Evolutionary conservation across 1,140 invertebrate species (phyloP).

Genomic region (Caenorhabditis elegans): WBcel235 BX284605.5:1613001-1613500

Average conservation of each 20-base stretch:
- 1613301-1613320: not conserved
- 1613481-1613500: no score
- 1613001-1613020: not conserved
- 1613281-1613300: not conserved
- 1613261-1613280: not conserved
- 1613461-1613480: no score
- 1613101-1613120: not conserved
- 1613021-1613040: not conserved
- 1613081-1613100: not conserved
- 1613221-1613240: not conserved
- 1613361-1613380: not conserved
- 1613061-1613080: not conserved
- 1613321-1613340: not conserved
- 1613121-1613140: not conserved
- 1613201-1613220: not conserved
- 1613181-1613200: not conserved
- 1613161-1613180: not conserved
- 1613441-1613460: no score
- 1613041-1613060: not conserved
- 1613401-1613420: conserved; percentile 6
- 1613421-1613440: not conserved
- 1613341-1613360: not conserved
- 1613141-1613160: not conserved
- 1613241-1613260: not conserved
- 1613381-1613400: not conserved